Percentiles rank a stretch among this genome's conserved stretches.
phyloP scores from a whole-genome alignment of 2,113 vertebrate genomes.

The Ivindomyrus marchei region DNA sequence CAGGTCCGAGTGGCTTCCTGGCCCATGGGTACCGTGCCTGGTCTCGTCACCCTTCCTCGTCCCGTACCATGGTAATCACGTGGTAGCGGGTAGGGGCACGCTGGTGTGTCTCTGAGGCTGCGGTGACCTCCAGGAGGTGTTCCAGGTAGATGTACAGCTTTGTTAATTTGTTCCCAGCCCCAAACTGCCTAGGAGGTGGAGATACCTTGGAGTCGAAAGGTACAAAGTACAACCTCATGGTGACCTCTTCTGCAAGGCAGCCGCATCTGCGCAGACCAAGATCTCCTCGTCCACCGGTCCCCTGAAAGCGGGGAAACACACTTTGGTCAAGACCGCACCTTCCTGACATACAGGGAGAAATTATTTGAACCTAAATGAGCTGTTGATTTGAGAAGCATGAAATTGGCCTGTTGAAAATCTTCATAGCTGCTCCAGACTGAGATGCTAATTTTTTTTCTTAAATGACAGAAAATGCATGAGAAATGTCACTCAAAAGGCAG shows the following conservation, averaged over 20 bases:
- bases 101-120: constrained; percentile 35
- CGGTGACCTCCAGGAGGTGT: constrained; percentile 63
- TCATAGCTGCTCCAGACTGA: neutral
- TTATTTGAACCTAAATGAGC: neutral
- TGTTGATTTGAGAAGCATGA: neutral
- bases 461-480: neutral
- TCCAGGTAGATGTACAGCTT: constrained; percentile 76
- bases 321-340: neutral
- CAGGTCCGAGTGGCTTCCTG: neutral
- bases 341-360: neutral
- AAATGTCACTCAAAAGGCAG: neutral
- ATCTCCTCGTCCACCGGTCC: neutral
- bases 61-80: neutral
- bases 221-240: constrained; percentile 67
- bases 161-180: constrained; percentile 46
- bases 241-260: constrained; percentile 20
- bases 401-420: neutral
- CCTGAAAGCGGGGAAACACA: neutral
- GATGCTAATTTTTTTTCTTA: neutral
- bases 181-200: constrained; percentile 46
- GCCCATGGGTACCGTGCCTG: neutral
- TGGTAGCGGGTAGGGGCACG: constrained; percentile 34
- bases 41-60: neutral
- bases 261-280: neutral
- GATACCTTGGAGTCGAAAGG: constrained; percentile 53